Evolutionary conservation across 2,888 invertebrate species (phyloP).

Genomic region (Temnothorax ravouxi): DNA sequence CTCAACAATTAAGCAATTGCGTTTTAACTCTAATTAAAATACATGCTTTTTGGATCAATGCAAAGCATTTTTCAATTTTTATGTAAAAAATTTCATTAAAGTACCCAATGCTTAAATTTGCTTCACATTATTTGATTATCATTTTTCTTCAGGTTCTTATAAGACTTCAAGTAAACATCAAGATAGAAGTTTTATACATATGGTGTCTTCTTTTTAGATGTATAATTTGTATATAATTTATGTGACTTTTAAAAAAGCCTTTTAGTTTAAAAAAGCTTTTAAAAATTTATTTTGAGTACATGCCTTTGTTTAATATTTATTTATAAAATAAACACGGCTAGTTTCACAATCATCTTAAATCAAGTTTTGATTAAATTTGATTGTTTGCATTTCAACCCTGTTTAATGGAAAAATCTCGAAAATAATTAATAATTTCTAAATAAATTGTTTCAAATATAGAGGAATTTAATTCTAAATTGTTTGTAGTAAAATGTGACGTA

Average conservation of each 20-base stretch:
- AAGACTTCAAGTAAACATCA: conserved; percentile 11
- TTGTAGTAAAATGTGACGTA: not conserved
- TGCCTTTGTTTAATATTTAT: conserved; percentile 19
- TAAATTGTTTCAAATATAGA: not conserved
- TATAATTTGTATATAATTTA: not conserved
- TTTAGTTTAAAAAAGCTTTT: not conserved
- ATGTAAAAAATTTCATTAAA: conserved; percentile 28
- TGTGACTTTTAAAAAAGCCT: not conserved
- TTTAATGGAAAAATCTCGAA: not conserved
- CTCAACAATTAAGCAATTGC: not conserved
- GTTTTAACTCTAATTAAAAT: conserved; percentile 7
- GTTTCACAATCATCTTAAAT: conserved; percentile 9
- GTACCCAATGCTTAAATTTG: conserved; percentile 25
- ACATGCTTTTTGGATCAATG: not conserved
- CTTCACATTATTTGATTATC: conserved; percentile 1
- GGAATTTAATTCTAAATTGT: not conserved
- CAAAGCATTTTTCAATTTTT: not conserved
- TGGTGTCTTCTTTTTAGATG: not conserved
- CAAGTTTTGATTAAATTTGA: conserved; percentile 8
- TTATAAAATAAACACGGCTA: not conserved
- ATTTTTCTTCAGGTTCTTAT: conserved; percentile 3
- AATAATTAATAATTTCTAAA: conserved; percentile 17
- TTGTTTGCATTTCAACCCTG: not conserved
- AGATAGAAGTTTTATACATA: conserved; percentile 23
- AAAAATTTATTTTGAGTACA: conserved; percentile 3